A percentile compares a stretch with the other conserved stretches of the same genome.
phyloP scores from a whole-genome alignment of 2,797 vertebrate species.

The Staurois parvus region DNA sequence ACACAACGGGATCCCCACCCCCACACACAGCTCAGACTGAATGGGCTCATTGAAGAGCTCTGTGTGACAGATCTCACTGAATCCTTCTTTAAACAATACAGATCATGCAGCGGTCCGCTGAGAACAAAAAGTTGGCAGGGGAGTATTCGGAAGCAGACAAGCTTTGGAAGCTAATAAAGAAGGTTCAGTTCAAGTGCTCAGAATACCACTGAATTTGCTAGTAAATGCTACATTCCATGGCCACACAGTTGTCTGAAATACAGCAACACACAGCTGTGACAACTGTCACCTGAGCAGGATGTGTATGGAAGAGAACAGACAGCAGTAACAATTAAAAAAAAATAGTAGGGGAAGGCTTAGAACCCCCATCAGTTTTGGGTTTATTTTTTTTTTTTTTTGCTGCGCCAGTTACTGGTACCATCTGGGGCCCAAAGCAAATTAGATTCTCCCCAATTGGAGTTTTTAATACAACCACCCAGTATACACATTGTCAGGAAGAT shows the following conservation, averaged over 20 bases:
- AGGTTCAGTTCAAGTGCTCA: slow-evolving; percentile 16
- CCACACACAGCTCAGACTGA: slow-evolving; percentile 31
- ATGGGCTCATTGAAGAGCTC: slow-evolving; percentile 49
- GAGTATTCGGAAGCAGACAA: slow-evolving; percentile 37
- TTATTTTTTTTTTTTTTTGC: no score
- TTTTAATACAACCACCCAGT: no score
- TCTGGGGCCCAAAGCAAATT: no score
- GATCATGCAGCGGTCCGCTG: slow-evolving; percentile 41
- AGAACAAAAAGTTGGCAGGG: slow-evolving; percentile 43
- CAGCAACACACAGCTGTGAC: background rate
- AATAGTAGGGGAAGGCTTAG: no score
- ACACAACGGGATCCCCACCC: slow-evolving; percentile 43
- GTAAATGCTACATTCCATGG: background rate
- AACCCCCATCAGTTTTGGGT: no score
- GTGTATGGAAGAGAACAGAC: no score
- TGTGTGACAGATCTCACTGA: slow-evolving; percentile 55
- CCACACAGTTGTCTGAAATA: background rate
- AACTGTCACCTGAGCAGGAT: no score
- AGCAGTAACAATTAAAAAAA: no score
- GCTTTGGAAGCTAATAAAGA: slow-evolving; percentile 15
- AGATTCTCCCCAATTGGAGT: no score
- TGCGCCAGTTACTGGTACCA: no score
- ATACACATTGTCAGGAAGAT: no score
- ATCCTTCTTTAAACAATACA: slow-evolving; percentile 55
- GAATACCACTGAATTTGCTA: background rate